Percentiles rank a stretch among this genome's conserved stretches.
Conservation (phyloP, 2,888 invertebrate species). For the Thera obeliscata region DNA sequence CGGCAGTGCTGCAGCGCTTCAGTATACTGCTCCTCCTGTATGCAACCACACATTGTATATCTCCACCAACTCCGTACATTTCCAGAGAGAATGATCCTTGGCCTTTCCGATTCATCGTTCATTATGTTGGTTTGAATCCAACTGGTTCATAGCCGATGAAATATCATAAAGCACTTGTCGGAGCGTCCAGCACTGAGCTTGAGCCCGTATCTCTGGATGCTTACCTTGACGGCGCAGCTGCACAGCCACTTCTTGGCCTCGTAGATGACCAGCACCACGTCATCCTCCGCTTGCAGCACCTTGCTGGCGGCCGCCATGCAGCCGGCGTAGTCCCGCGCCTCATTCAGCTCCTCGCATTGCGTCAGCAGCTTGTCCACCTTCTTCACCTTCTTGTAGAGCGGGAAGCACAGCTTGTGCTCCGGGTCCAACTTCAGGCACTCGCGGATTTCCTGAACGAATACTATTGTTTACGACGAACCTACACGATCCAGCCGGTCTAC, state of each 20-base stretch:
- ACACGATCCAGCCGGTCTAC: too few relatives aligned
- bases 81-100: too few relatives aligned
- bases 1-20: constrained; percentile 92
- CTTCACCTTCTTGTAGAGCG: constrained; percentile 97
- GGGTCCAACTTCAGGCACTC: constrained; percentile 99
- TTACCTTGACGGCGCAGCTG: constrained; percentile 87
- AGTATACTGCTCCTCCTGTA: constrained; percentile 87
- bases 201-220: too few relatives aligned
- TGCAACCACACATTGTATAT: too few relatives aligned
- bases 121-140: too few relatives aligned
- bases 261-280: constrained; percentile 88
- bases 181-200: too few relatives aligned
- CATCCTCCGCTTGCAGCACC: constrained; percentile 88
- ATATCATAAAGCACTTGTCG: too few relatives aligned
- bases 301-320: constrained; percentile 89
- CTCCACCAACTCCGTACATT: too few relatives aligned
- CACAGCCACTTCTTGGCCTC: constrained; percentile 92
- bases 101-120: too few relatives aligned
- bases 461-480: not conserved
- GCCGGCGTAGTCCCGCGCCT: constrained; percentile 86
- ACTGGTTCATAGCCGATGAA: too few relatives aligned
- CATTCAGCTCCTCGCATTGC: constrained; percentile 86
- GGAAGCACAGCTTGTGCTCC: constrained; percentile 98
- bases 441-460: constrained; percentile 88
- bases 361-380: constrained; percentile 93